A percentile compares a stretch with the other conserved stretches of the same genome.
phyloP scores from a whole-genome alignment of 2,113 vertebrate genomes.

The Lepus europaeus region DNA sequence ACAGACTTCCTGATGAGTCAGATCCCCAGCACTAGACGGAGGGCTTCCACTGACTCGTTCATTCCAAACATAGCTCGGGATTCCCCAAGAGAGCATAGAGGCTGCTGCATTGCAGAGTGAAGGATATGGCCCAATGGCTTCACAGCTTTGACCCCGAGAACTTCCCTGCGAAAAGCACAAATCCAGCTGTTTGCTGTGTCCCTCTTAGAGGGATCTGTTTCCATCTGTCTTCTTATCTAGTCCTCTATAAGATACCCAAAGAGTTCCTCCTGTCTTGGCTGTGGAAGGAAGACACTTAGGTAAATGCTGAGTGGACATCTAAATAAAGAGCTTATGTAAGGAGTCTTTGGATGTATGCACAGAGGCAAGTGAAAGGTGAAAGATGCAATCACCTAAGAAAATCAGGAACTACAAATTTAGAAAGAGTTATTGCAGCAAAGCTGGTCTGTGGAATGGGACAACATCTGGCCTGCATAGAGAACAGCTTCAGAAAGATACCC shows the following conservation, averaged over 20 bases:
- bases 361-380: background rate
- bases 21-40: background rate
- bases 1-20: slow-evolving; percentile 48
- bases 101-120: background rate
- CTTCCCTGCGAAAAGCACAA: background rate
- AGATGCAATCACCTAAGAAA: background rate
- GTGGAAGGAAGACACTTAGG: background rate
- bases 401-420: background rate
- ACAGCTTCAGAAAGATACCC: background rate
- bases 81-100: background rate
- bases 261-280: background rate
- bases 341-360: background rate
- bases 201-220: background rate
- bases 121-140: background rate
- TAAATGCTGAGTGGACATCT: background rate
- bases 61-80: slow-evolving; percentile 7
- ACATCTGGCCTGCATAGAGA: background rate
- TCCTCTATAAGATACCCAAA: slow-evolving; percentile 34
- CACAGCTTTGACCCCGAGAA: background rate
- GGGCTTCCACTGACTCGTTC: slow-evolving; percentile 62
- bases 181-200: background rate
- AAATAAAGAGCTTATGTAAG: background rate
- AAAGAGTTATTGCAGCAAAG: background rate
- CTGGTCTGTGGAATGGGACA: background rate
- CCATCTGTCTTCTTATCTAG: background rate